Conservation (phyloP, 2,797 vertebrate species). For the Sebastes diploproa region DNA sequence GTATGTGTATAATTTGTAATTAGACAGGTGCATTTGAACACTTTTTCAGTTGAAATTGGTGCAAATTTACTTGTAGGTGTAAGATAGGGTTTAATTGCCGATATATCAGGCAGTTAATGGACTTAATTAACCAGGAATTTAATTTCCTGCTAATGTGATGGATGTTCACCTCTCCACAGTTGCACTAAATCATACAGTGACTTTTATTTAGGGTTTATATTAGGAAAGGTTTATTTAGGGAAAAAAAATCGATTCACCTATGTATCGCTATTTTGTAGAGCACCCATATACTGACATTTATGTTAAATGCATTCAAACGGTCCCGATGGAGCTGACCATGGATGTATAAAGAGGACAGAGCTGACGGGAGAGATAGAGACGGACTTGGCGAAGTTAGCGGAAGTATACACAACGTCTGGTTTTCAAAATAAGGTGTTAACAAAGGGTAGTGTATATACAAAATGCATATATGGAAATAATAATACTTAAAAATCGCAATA, state of each 20-base stretch:
- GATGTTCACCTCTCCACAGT: background rate
- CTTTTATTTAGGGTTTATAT: background rate
- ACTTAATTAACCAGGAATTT: background rate
- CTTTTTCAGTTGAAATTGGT: background rate
- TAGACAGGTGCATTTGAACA: conserved; percentile 9
- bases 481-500: too few species aligned
- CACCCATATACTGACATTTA: too few species aligned
- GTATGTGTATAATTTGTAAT: conserved; percentile 24
- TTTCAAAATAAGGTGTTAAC: too few species aligned
- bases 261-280: too few species aligned
- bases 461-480: too few species aligned
- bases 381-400: too few species aligned
- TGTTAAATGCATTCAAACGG: too few species aligned
- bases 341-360: too few species aligned
- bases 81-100: background rate
- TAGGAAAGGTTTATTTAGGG: background rate
- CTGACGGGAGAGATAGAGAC: too few species aligned
- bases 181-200: background rate
- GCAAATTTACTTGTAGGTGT: conserved; percentile 22
- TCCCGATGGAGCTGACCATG: too few species aligned
- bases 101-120: conserved; percentile 1
- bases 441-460: too few species aligned
- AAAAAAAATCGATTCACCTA: background rate
- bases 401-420: too few species aligned
- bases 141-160: conserved; percentile 20